Evolutionary conservation across 1,140 invertebrate genomes (phyloP).

Genomic region (Theocolax elegans): DNA sequence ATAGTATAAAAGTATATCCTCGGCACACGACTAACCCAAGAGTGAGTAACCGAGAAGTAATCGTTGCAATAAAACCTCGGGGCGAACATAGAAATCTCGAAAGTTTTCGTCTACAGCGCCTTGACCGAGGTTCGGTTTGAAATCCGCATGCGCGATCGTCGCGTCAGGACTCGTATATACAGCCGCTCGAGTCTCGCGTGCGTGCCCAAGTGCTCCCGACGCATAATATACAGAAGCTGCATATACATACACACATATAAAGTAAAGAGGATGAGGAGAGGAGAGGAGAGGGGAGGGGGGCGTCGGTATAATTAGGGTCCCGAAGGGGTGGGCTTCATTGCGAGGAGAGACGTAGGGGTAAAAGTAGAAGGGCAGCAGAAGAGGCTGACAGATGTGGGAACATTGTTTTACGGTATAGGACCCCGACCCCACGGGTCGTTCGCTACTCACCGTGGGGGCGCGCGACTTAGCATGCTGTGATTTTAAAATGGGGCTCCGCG

Average conservation of each 20-base stretch:
- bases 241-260: constrained; percentile 42
- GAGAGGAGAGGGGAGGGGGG: constrained; percentile 45
- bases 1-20: too few species aligned
- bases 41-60: too few species aligned
- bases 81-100: too few species aligned
- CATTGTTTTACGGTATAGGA: constrained; percentile 65
- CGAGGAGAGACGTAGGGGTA: constrained; percentile 29
- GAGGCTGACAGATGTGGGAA: constrained; percentile 70
- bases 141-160: too few species aligned
- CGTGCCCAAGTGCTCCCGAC: constrained; percentile 67
- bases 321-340: constrained; percentile 56
- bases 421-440: constrained; percentile 40
- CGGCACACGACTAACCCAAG: too few species aligned
- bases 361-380: constrained; percentile 58
- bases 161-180: too few species aligned
- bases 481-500: constrained; percentile 60
- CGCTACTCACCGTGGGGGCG: constrained; percentile 41
- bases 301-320: constrained; percentile 66
- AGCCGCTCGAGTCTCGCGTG: too few species aligned
- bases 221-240: constrained; percentile 58
- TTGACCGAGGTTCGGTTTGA: constrained; percentile 26
- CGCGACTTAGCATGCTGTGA: constrained; percentile 54
- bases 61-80: too few species aligned
- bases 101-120: too few species aligned
- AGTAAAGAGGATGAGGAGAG: constrained; percentile 42